These are phyloP conservation scores for Microctonus brassicae DNA, from an alignment of 2,888 invertebrate genomes.

Conservation along the genomic window DNA sequence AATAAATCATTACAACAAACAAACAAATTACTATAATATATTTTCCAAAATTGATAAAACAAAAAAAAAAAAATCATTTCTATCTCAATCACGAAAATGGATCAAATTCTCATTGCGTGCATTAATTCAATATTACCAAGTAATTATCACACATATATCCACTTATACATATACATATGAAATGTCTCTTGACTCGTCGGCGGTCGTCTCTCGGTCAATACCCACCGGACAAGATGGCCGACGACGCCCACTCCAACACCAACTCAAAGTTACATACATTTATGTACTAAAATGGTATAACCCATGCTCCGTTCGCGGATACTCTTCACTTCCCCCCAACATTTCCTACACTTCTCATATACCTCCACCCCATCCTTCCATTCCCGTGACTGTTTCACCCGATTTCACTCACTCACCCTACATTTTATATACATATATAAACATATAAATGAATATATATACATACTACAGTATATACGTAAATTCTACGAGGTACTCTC, in stretches of 20 bases:
- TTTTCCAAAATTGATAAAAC: too few relatives aligned
- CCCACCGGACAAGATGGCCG: slow-evolving; percentile 71
- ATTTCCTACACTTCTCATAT: slow-evolving; percentile 26
- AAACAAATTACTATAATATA: too few relatives aligned
- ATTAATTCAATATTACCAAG: too few relatives aligned
- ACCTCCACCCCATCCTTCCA: slow-evolving; percentile 7
- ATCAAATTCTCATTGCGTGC: background rate
- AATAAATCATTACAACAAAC: too few relatives aligned
- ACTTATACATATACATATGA: slow-evolving; percentile 43
- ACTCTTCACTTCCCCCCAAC: slow-evolving; percentile 52
- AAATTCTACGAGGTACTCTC: background rate
- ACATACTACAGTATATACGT: background rate
- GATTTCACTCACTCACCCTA: slow-evolving; percentile 22
- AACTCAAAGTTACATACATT: slow-evolving; percentile 70
- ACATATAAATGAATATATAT: background rate
- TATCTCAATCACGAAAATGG: too few relatives aligned
- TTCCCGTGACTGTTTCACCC: background rate
- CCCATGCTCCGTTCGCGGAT: slow-evolving; percentile 45
- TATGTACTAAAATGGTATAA: slow-evolving; percentile 70
- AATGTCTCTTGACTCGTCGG: slow-evolving; percentile 59
- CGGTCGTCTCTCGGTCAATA: slow-evolving; percentile 69
- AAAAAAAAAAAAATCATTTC: too few relatives aligned
- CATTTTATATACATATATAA: background rate
- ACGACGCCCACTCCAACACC: slow-evolving; percentile 70
- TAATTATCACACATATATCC: slow-evolving; percentile 41